Evolutionary conservation across 2,888 invertebrate genomes (phyloP).

Genomic region (Cataglyphis cursor): DNA sequence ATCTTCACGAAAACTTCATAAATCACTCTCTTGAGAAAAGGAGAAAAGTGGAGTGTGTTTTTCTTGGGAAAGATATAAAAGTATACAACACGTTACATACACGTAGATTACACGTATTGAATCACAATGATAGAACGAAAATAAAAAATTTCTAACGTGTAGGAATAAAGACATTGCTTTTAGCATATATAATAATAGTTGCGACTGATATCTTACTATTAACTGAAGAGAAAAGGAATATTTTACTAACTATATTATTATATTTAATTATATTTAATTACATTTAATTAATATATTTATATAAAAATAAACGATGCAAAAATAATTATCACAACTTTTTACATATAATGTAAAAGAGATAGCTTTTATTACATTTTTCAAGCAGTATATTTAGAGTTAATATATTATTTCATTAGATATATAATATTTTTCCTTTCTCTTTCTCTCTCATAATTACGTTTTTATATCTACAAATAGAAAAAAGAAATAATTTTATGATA

Average conservation of each 20-base stretch:
- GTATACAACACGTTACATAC: background rate
- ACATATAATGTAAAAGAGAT: background rate
- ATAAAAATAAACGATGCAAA: background rate
- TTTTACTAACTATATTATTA: background rate
- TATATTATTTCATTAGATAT: constrained; percentile 6
- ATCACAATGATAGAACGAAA: background rate
- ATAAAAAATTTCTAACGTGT: background rate
- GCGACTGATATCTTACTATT: background rate
- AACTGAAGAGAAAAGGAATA: background rate
- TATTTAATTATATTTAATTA: background rate
- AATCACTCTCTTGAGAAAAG: constrained; percentile 37
- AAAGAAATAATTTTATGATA: background rate
- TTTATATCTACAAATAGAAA: constrained; percentile 3
- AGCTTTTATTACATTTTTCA: background rate
- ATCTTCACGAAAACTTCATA: constrained; percentile 50
- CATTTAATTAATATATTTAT: constrained; percentile 30
- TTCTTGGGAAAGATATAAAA: constrained; percentile 11
- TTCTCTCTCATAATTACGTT: background rate
- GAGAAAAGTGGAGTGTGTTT: constrained; percentile 17
- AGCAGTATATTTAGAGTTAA: background rate
- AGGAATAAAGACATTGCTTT: background rate
- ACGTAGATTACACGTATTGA: constrained; percentile 4
- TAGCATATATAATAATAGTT: background rate
- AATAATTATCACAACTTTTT: background rate
- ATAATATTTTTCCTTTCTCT: background rate